Evolutionary conservation across 1,140 invertebrate genomes (phyloP).

Genomic region (Galendromus occidentalis): DNA sequence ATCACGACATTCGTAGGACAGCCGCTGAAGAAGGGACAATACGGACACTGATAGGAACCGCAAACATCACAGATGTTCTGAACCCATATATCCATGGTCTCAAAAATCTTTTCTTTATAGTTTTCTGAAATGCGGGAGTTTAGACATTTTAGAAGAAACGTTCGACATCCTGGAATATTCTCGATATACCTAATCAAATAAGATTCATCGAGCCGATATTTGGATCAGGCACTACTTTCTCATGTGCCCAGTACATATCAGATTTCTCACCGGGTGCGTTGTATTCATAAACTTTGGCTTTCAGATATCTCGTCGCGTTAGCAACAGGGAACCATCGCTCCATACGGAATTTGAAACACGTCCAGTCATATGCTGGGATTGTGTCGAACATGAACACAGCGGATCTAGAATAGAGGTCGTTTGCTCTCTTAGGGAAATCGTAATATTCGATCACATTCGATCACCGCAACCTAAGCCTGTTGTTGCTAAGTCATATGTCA

Average conservation of each 20-base stretch:
- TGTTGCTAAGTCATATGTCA: background rate
- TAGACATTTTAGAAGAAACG: background rate
- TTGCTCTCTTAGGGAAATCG: too few relatives aligned
- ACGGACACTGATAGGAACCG: constrained; percentile 43
- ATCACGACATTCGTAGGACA: too few relatives aligned
- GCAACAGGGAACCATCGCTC: constrained; percentile 33
- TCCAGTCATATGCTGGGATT: constrained; percentile 27
- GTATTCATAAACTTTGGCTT: constrained; percentile 32
- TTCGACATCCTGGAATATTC: background rate
- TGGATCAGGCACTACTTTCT: background rate
- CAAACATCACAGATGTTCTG: constrained; percentile 43
- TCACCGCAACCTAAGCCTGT: background rate
- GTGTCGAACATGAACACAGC: constrained; percentile 21
- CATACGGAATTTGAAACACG: constrained; percentile 29
- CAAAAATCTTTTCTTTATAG: constrained; percentile 36
- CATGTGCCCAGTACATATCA: background rate
- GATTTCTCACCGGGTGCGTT: constrained; percentile 30
- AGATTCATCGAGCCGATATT: background rate
- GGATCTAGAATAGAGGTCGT: constrained; percentile 12
- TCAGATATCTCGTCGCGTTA: constrained; percentile 30
- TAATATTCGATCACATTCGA: too few relatives aligned
- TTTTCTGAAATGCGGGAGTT: constrained; percentile 31
- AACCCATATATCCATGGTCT: constrained; percentile 34
- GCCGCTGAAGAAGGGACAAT: constrained; percentile 34
- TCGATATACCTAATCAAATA: background rate